These are phyloP conservation scores for Gulo gulo DNA, from an alignment of 2,113 vertebrate species.

Conservation along the genomic window DNA sequence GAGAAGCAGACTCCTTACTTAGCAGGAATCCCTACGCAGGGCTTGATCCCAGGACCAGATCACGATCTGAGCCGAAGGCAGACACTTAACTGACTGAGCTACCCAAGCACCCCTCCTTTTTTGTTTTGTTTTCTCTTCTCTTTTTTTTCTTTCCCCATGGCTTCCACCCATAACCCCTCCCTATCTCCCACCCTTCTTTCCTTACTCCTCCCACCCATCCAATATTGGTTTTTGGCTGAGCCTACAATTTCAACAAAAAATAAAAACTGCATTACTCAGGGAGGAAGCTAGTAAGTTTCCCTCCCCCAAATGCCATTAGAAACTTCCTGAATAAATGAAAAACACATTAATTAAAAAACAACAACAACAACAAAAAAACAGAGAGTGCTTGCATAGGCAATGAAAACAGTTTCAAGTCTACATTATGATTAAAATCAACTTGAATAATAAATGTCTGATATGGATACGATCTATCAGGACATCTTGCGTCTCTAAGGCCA, in stretches of 20 bases:
- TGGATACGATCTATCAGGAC: neutral
- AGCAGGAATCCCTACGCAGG: neutral
- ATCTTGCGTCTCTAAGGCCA: neutral
- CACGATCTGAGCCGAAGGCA: neutral
- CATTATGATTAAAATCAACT: constrained; percentile 56
- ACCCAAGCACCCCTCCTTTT: neutral
- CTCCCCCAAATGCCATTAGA: constrained; percentile 90
- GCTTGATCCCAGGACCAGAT: neutral
- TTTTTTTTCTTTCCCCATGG: neutral
- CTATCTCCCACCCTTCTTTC: neutral
- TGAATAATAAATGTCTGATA: constrained; percentile 50
- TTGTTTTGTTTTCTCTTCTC: neutral
- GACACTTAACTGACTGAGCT: neutral
- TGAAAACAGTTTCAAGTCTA: constrained; percentile 52
- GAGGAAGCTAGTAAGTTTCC: constrained; percentile 87
- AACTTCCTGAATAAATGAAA: constrained; percentile 91
- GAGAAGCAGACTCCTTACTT: neutral
- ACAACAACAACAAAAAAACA: neutral
- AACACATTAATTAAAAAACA: constrained; percentile 76
- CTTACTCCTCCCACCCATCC: constrained; percentile 13
- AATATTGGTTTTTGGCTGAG: constrained; percentile 79
- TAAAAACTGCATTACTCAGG: constrained; percentile 88
- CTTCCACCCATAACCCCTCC: neutral
- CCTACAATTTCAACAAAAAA: constrained; percentile 87
- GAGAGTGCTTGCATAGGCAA: constrained; percentile 61